Base-by-base conservation (phyloP, 2,797 vertebrate species). In the Thaleichthys pacificus region DNA sequence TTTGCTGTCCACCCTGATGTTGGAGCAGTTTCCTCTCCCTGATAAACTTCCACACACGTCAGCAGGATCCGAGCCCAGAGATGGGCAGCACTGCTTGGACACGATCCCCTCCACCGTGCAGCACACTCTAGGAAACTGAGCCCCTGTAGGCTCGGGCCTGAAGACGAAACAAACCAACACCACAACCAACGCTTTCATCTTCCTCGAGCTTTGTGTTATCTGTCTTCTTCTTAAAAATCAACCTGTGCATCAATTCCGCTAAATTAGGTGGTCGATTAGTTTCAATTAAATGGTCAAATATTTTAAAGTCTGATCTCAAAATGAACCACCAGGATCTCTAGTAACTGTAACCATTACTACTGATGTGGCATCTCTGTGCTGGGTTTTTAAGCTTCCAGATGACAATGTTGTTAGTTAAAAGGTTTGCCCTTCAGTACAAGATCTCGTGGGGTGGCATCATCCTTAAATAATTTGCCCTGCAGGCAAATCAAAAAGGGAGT, bases 91-190 rank as follows among this genome's bases (percentile, higher is more conserved):
- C 80, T 87, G 91, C 71, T 97, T 98, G 64, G 87, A 90, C 71
- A 74, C 77, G 75, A 99, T 91, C 5, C 88, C 91, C 11, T 93
- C 89, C 60, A 94, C 91, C 0, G 95, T 97, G 91, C 95, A 95
- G 81, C 98, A 99, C 68, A 81, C 91, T 0, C 96, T 90, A 8
- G 98, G 98, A 75, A 99, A 99, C 85, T 99, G 98, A 2, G 95
- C 93, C 57, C 66, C 57, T 0, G 14, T 80, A 17, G 19, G 19
- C 11, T 82, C 71, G 0, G 72, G 66, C 74, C 86, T 81, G 12
- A 89, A 14, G 21, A 87, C 64, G 4, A 90, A 73, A 77, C 67
- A 87, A 28, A 91, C 17, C 58, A 91, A 47, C 21, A 75, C 73
- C 1, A 90, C 60, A 88, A 87, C 80, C 30, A 86, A 35, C 0